Base-by-base conservation (phyloP, 2,797 vertebrate species). In the Gymnothorax javanicus region DNA sequence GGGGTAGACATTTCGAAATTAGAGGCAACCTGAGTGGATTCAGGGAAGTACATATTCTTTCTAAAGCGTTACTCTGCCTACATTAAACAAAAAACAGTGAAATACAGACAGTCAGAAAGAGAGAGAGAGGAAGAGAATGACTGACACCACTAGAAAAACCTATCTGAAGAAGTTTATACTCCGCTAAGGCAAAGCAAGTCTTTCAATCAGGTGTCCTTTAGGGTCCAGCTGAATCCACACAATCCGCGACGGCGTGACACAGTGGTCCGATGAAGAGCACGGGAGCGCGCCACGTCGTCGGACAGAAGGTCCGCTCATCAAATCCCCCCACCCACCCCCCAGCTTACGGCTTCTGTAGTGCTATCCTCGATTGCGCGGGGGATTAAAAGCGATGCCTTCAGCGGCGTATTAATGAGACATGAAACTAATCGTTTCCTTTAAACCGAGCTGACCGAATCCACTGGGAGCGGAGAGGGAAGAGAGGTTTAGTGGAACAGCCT, bases 381-480 rank as follows among this genome's bases (percentile, higher is more conserved):
- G 92, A 95, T 95, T 93, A 93, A 77, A 58, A 13, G 88, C 91
- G 91, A 92, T 90, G 90, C 91, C 83, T 82, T 88, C 58, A 58
- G 88, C 89, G 88, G 89, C 89, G 91, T 91, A 91, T 92, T 89
- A 91, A 89, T 85, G 88, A 85, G 87, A 87, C 91, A 89, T 87
- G 88, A 86, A 90, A 87, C 85, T 91, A 89, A 92, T 89, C 89
- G 85, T 91, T 90, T 90, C 57, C 60, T 27, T 73, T 82, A 54
- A 86, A 86, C 88, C 89, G 88, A 91, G 90, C 89, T 87, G 60
- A 12, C 84, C 89, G 85, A 23, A 52, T 79, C 33, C 1, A 8
- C 75, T 12, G 27, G 33, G 73, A 15, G 17, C 33, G 43, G 73
- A 0, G 69, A 73, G 33, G 73, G 13, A 15, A 50, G 43, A 20